Evolutionary conservation across 2,797 vertebrate genomes (phyloP), one percentile per base, ranked within the genome.

Genomic region (Esox lucius): DNA sequence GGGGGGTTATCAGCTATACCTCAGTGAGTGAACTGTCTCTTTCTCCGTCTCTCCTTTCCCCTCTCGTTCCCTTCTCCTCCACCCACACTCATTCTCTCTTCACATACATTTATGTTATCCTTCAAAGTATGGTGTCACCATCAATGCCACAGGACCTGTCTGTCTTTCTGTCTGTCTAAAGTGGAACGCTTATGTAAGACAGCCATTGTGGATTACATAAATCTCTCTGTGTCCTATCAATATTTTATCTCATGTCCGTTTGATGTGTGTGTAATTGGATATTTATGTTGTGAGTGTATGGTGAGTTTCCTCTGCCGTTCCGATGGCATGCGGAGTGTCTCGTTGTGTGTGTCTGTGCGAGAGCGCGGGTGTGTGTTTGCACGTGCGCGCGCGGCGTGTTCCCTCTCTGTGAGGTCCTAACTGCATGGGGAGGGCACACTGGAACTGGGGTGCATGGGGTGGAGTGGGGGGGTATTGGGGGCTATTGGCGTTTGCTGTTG

Each of bases 211-310:
- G 85, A 91, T 93, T 94, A 93, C 87, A 88, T 94, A 94, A 93
- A 91, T 88, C 87, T 91, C 84, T 86, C 85, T 87, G 88, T 90
- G 51, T 56, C 51, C 51, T 89, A 93, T 94, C 90, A 92, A 93
- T 94, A 92, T 94, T 94, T 93, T 83, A 93, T 92, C 85, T 83
- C 87, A 86, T 88, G 88, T 91, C 88, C 86, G 86, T 92, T 92
- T 92, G 91, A 92, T 91, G 90, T 92, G 89, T 92, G 91, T 78
- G 83, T 92, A 92, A 93, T 92, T 92, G 86, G 88, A 91, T 92
- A 92, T 92, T 91, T 90, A 91, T 92, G 90, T 90, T 79, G 83
- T 85, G 87, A 75, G 70, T 69, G 15, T 73, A 56, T 8, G 56
- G 51, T 78, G 72, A 39, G 48, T 46, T 56, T 56, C 53, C 53